phyloP scores from a whole-genome alignment of 2,888 invertebrate species.

The Baccha elongata region DNA sequence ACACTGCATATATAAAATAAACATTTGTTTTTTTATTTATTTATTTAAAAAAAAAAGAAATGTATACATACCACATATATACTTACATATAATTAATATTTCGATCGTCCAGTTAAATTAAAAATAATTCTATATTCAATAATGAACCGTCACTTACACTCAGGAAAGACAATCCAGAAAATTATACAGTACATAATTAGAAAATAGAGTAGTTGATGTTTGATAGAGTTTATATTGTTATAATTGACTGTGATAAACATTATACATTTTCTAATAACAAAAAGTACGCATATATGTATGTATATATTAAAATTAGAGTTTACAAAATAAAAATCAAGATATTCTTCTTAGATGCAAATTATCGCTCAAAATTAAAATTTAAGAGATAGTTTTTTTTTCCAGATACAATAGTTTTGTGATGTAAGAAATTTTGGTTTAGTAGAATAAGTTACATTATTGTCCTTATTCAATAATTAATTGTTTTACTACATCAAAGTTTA shows the following conservation, averaged over 20 bases:
- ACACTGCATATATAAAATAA: slow-evolving; percentile 76
- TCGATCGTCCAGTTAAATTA: slow-evolving; percentile 10
- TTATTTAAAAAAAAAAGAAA: too few relatives aligned
- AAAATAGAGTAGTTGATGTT: slow-evolving; percentile 34
- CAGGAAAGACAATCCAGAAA: slow-evolving; percentile 46
- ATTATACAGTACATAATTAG: slow-evolving; percentile 12
- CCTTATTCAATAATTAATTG: too few relatives aligned
- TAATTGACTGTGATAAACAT: slow-evolving; percentile 52
- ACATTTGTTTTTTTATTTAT: neutral
- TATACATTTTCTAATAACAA: neutral
- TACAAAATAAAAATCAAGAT: too few relatives aligned
- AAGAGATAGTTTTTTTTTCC: too few relatives aligned
- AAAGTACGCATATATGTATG: too few relatives aligned
- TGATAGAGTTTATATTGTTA: slow-evolving; percentile 30
- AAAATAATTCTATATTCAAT: neutral
- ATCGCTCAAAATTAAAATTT: neutral
- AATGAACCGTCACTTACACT: slow-evolving; percentile 10
- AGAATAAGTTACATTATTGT: too few relatives aligned
- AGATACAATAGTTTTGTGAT: too few relatives aligned
- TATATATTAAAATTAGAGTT: too few relatives aligned
- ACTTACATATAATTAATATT: neutral
- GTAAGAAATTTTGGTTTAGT: too few relatives aligned
- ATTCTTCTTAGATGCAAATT: too few relatives aligned
- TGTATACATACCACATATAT: too few relatives aligned
- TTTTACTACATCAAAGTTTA: too few relatives aligned